Conservation (phyloP, 2,888 invertebrate genomes). For the Leucophora obtusa region DNA sequence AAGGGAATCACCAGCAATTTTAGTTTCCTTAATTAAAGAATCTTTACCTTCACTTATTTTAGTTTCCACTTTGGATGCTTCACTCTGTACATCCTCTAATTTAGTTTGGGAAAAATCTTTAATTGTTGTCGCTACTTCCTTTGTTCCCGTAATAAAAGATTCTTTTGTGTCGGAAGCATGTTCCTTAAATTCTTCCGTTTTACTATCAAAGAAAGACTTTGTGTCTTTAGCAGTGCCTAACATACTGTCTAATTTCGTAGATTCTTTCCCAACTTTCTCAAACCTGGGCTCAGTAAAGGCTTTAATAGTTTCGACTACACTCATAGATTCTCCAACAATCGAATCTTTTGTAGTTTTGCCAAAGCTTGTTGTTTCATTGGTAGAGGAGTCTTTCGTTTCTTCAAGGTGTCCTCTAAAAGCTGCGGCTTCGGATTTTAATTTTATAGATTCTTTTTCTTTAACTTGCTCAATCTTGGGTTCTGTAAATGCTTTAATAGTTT, state of each 20-base stretch:
- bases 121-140: not conserved
- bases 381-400: not conserved
- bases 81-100: not conserved
- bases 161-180: not conserved
- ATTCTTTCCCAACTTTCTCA: not conserved
- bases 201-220: constrained; percentile 3
- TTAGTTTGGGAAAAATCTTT: not conserved
- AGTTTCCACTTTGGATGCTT: not conserved
- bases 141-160: not conserved
- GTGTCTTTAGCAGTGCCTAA: not conserved
- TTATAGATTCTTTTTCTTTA: not conserved
- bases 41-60: not conserved
- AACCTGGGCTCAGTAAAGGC: not conserved
- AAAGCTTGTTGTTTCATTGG: not conserved
- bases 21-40: not conserved
- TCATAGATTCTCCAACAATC: constrained; percentile 4
- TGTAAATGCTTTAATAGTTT: not conserved
- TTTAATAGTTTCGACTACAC: not conserved
- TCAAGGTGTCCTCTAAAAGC: constrained; percentile 3
- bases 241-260: not conserved
- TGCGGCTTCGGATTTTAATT: constrained; percentile 3
- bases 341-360: constrained; percentile 20
- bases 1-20: not conserved
- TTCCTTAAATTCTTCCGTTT: not conserved
- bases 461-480: not conserved